A percentile compares a stretch with the other conserved stretches of the same genome.
phyloP scores from a whole-genome alignment of 2,888 invertebrate genomes.

The Volucella inflata region DNA sequence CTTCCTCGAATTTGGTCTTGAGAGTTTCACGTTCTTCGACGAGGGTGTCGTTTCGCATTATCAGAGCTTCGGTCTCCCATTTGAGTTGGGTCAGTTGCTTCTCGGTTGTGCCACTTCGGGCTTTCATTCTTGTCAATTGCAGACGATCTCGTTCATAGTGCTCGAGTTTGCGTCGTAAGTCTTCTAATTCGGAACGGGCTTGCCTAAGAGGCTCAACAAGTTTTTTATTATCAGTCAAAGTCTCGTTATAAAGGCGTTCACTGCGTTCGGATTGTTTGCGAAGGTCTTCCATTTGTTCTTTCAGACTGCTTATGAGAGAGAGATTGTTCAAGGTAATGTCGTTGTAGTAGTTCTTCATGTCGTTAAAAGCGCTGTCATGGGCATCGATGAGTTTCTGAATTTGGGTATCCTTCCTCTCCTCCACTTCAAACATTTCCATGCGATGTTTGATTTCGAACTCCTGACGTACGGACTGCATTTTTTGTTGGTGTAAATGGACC shows the following conservation, averaged over 20 bases:
- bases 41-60: slow-evolving; percentile 91
- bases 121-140: slow-evolving; percentile 85
- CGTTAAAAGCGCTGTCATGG: slow-evolving; percentile 93
- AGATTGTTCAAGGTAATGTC: slow-evolving; percentile 97
- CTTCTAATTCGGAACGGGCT: slow-evolving; percentile 89
- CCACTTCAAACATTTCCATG: slow-evolving; percentile 94
- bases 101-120: slow-evolving; percentile 80
- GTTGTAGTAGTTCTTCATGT: slow-evolving; percentile 97
- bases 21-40: slow-evolving; percentile 91
- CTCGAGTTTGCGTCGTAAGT: slow-evolving; percentile 90
- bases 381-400: slow-evolving; percentile 91
- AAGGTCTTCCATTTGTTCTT: slow-evolving; percentile 91
- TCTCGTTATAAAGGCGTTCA: slow-evolving; percentile 86
- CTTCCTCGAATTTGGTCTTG: slow-evolving; percentile 91
- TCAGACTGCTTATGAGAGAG: slow-evolving; percentile 94
- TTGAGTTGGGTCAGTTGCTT: slow-evolving; percentile 86
- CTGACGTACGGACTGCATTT: slow-evolving; percentile 88
- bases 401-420: slow-evolving; percentile 95
- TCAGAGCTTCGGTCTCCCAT: slow-evolving; percentile 88
- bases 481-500: slow-evolving; percentile 85
- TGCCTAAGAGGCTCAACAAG: slow-evolving; percentile 89
- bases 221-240: slow-evolving; percentile 88
- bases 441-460: slow-evolving; percentile 90
- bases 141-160: slow-evolving; percentile 94
- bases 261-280: slow-evolving; percentile 92